Conservation (phyloP, 2,113 vertebrate genomes). For the Platysternon megacephalum region DNA sequence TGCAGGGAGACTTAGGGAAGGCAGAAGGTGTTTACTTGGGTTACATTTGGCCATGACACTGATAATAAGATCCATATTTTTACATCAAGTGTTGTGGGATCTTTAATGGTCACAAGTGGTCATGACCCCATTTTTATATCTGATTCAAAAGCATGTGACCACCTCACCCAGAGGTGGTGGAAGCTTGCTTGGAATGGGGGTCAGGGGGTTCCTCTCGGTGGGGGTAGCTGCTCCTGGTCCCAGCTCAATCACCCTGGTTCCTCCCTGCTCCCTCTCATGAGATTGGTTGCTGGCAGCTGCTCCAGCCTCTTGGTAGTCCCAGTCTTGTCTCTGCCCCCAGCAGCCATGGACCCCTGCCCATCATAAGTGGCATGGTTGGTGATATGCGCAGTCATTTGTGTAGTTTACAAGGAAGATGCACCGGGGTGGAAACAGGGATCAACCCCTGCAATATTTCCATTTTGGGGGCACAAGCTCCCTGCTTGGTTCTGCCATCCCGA, state of each 20-base stretch:
- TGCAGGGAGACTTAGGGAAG: not conserved
- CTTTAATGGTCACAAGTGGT: not conserved
- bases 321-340: not conserved
- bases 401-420: not conserved
- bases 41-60: not conserved
- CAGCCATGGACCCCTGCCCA: not conserved
- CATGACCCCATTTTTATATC: not conserved
- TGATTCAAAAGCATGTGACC: not conserved
- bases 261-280: not conserved
- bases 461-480: not conserved
- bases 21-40: not conserved
- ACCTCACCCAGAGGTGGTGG: not conserved
- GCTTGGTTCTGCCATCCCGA: not conserved
- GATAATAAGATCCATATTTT: not conserved
- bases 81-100: not conserved
- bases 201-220: not conserved
- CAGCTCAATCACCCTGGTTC: not conserved
- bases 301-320: not conserved
- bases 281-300: not conserved
- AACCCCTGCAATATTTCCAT: not conserved
- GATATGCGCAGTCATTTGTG: not conserved
- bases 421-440: not conserved
- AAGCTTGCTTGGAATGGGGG: not conserved
- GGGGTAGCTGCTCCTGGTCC: not conserved
- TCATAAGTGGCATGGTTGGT: not conserved